phyloP scores from a whole-genome alignment of 2,113 vertebrate genomes.

The Erythrolamprus reginae region DNA sequence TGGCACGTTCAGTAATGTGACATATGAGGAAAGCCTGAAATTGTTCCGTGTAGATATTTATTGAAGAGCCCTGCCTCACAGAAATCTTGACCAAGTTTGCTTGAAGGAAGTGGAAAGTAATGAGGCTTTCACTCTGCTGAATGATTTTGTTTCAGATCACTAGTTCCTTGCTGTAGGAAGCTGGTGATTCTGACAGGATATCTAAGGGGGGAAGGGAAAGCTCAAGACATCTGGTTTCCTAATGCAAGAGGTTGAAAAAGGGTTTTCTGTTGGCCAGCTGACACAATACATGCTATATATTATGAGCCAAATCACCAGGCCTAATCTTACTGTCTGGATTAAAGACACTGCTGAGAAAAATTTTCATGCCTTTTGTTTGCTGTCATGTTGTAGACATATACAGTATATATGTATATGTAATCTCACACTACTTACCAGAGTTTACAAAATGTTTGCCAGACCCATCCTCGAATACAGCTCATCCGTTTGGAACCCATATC shows the following conservation, averaged over 20 bases:
- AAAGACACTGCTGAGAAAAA: not conserved
- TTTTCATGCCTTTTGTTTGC: not conserved
- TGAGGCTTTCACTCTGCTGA: not conserved
- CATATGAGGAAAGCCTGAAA: not conserved
- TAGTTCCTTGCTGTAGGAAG: not conserved
- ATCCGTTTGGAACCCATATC: no score
- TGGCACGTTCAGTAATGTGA: not conserved
- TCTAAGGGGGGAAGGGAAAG: not conserved
- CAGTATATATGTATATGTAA: no score
- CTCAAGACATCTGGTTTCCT: not conserved
- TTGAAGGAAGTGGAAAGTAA: not conserved
- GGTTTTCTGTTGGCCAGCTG: not conserved
- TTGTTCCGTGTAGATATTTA: not conserved
- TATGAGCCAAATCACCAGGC: not conserved
- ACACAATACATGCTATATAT: not conserved
- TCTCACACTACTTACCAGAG: no score
- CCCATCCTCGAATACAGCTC: no score
- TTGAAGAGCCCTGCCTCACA: not conserved
- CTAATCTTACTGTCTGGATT: not conserved
- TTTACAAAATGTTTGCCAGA: no score
- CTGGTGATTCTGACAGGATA: not conserved
- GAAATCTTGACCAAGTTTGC: not conserved
- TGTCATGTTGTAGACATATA: not conserved
- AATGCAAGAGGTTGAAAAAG: not conserved
- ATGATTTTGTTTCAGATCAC: not conserved